These are phyloP conservation scores for Monopis laevigella DNA, from an alignment of 2,888 invertebrate species.

Conservation along the genomic window DNA sequence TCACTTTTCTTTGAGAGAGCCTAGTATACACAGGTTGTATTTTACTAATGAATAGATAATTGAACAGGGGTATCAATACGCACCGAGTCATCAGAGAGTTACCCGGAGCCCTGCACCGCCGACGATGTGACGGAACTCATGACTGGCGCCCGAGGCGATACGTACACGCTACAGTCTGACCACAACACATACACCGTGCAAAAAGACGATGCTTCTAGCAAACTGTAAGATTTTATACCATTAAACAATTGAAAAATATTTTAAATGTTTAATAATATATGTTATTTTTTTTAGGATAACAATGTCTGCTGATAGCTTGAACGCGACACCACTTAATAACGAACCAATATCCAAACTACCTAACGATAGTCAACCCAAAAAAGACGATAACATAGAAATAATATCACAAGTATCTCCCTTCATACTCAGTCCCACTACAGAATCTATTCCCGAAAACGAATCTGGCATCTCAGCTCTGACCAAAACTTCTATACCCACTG, in stretches of 20 bases:
- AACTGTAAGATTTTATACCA: constrained; percentile 38
- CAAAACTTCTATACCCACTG: constrained; percentile 54
- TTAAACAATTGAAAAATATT: too few species aligned
- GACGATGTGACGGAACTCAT: constrained; percentile 42
- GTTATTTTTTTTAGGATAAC: constrained; percentile 49
- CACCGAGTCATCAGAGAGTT: constrained; percentile 54
- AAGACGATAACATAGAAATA: constrained; percentile 39
- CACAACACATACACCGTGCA: constrained; percentile 40
- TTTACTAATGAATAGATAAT: too few species aligned
- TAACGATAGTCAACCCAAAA: constrained; percentile 28
- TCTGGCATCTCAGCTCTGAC: constrained; percentile 57
- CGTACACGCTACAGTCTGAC: constrained; percentile 31
- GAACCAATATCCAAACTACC: too few species aligned
- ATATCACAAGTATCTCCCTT: constrained; percentile 55
- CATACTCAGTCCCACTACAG: constrained; percentile 51
- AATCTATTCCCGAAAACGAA: constrained; percentile 40
- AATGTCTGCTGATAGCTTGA: constrained; percentile 60
- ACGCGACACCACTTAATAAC: too few species aligned
- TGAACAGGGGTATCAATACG: constrained; percentile 40
- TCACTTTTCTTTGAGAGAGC: too few species aligned
- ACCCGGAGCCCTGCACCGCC: constrained; percentile 55
- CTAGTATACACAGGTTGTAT: too few species aligned
- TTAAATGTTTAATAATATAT: too few species aligned
- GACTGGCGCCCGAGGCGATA: constrained; percentile 25
- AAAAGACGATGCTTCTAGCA: constrained; percentile 35